A percentile compares a stretch with the other conserved stretches of the same genome.
Evolutionary conservation across 2,888 invertebrate genomes (phyloP).

Genomic region (Orgyia antiqua): DNA sequence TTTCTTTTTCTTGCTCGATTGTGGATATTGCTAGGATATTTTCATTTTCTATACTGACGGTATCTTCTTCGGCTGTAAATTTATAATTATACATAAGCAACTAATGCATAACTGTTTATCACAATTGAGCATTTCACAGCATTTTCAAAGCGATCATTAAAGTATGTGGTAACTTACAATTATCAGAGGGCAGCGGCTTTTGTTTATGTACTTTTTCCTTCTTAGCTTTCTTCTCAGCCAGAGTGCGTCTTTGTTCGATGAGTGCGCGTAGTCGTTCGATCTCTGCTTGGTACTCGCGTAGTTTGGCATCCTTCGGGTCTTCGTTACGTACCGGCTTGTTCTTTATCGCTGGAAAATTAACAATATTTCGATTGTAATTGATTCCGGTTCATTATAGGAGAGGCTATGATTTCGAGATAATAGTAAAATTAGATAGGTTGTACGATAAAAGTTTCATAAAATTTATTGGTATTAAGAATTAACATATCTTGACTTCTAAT

Average conservation of each 20-base stretch:
- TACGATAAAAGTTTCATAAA: too few relatives aligned
- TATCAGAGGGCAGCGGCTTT: constrained; percentile 11
- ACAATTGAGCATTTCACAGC: too few relatives aligned
- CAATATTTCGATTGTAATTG: too few relatives aligned
- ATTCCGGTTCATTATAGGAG: neutral
- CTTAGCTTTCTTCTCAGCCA: constrained; percentile 31
- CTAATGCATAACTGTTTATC: too few relatives aligned
- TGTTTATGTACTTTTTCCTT: constrained; percentile 15
- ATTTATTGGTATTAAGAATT: too few relatives aligned
- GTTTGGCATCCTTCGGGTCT: constrained; percentile 98
- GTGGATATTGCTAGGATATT: constrained; percentile 62
- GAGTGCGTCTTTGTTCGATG: constrained; percentile 58
- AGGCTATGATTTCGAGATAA: neutral
- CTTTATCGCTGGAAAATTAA: constrained; percentile 85
- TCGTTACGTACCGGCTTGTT: constrained; percentile 99
- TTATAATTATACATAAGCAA: too few relatives aligned
- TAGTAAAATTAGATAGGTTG: too few relatives aligned
- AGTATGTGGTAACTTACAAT: too few relatives aligned
- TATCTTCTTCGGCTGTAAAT: constrained; percentile 51
- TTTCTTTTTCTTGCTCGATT: constrained; percentile 83
- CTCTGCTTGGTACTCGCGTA: constrained; percentile 96
- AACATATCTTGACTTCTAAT: too few relatives aligned
- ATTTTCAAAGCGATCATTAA: too few relatives aligned
- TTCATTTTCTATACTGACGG: constrained; percentile 69
- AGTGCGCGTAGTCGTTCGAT: constrained; percentile 84